These are phyloP conservation scores for Pelecanoides urinatrix DNA, from an alignment of 2,113 vertebrate genomes.

Conservation along the genomic window DNA sequence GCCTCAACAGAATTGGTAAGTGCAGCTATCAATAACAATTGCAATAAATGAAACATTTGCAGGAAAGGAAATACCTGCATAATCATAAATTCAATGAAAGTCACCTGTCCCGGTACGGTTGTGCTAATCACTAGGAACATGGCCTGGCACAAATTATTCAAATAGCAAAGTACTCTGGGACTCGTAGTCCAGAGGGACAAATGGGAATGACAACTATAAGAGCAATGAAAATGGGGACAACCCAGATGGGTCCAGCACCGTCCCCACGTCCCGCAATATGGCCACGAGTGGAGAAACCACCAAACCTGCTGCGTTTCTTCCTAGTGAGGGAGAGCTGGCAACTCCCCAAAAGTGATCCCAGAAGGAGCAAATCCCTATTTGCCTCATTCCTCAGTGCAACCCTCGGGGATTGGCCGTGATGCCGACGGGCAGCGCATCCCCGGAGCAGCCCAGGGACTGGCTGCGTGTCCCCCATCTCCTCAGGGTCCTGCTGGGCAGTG, in stretches of 20 bases:
- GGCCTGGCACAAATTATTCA: neutral
- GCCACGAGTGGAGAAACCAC: neutral
- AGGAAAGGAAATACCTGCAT: conserved; percentile 25
- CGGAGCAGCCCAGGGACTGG: neutral
- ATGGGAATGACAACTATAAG: neutral
- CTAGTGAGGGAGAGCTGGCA: neutral
- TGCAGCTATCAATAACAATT: conserved; percentile 9
- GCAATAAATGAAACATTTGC: conserved; percentile 33
- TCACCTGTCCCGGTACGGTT: neutral
- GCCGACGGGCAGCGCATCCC: rapidly evolving
- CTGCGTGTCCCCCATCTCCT: rapidly evolving
- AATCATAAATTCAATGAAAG: neutral
- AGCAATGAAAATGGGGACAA: neutral
- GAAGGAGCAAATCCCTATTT: neutral
- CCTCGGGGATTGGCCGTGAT: rapidly evolving
- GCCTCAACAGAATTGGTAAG: neutral
- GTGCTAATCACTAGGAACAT: neutral
- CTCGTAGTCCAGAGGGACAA: neutral
- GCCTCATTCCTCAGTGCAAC: neutral
- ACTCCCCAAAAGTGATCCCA: neutral
- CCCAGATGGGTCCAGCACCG: neutral
- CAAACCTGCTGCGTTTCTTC: neutral
- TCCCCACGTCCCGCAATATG: rapidly evolving
- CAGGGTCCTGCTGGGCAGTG: neutral
- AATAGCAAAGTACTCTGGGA: neutral